Percentiles rank a stretch among this genome's conserved stretches.
phyloP scores from a whole-genome alignment of 2,888 invertebrate species.

The Cylindroiulus punctatus region DNA sequence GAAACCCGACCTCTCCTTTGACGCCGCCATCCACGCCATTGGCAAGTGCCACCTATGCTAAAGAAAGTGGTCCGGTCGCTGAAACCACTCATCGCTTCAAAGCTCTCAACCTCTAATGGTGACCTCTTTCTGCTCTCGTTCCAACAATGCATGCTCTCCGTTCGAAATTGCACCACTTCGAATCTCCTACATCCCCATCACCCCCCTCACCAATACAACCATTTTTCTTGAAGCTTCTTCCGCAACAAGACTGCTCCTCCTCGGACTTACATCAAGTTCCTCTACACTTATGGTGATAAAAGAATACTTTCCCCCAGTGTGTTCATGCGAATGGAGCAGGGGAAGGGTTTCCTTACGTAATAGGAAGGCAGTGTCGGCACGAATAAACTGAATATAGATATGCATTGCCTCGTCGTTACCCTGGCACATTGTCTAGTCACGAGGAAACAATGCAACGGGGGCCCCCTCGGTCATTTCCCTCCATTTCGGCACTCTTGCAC shows the following conservation, averaged over 20 bases:
- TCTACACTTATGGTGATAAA: not conserved
- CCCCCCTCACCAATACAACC: not conserved
- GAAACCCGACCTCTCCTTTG: slow-evolving; percentile 3
- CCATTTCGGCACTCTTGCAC: not conserved
- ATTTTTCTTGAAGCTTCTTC: too few species aligned
- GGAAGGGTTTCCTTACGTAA: not conserved
- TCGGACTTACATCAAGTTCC: not conserved
- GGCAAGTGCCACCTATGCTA: not conserved
- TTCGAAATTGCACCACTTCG: not conserved
- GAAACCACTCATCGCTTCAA: slow-evolving; percentile 45
- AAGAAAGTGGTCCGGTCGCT: not conserved
- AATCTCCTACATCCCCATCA: not conserved
- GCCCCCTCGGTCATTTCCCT: not conserved
- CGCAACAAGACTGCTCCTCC: not conserved
- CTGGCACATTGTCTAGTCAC: not conserved
- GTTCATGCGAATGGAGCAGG: not conserved
- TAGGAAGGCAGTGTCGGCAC: not conserved
- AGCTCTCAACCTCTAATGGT: slow-evolving; percentile 37
- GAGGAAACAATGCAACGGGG: slow-evolving; percentile 26
- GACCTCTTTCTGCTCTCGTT: not conserved
- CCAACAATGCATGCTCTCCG: not conserved
- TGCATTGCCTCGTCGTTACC: not conserved
- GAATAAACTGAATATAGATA: not conserved
- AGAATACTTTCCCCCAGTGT: not conserved
- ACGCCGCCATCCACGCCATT: slow-evolving; percentile 49